Conservation (phyloP, 2,113 vertebrate species). For the Aegithalos caudatus region DNA sequence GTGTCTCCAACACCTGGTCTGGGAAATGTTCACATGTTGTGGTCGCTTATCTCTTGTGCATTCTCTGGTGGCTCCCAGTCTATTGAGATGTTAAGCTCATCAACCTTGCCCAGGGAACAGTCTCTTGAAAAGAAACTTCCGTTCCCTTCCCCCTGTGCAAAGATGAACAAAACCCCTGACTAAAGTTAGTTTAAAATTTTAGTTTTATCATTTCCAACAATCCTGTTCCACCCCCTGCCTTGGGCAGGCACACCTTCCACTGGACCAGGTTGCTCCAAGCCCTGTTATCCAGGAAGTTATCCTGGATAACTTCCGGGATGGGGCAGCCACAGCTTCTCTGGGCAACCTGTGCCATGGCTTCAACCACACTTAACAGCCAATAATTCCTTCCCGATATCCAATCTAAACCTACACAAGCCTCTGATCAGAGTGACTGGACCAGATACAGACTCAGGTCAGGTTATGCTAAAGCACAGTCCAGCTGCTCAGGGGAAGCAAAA, state of each 20-base stretch:
- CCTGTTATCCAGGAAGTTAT: too few species aligned
- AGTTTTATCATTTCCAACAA: neutral
- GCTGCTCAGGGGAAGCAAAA: neutral
- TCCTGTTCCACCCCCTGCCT: neutral
- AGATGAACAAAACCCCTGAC: neutral
- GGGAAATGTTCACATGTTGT: accelerated
- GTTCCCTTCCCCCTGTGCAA: neutral
- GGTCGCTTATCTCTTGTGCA: neutral
- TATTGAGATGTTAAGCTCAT: neutral
- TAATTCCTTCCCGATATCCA: neutral
- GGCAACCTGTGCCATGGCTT: neutral
- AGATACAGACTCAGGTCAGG: accelerated
- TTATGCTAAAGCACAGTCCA: neutral
- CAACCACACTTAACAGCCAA: neutral
- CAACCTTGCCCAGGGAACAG: neutral
- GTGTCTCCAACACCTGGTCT: neutral
- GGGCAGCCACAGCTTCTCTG: neutral
- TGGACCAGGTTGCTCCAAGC: neutral
- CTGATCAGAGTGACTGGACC: accelerated
- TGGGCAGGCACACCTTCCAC: neutral
- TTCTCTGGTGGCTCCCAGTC: neutral
- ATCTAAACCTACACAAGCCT: neutral
- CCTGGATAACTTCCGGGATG: neutral
- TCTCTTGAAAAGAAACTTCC: neutral
- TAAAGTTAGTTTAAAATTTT: neutral